These are phyloP conservation scores for Orgyia antiqua DNA, from an alignment of 2,888 invertebrate genomes.

Conservation along the genomic window DNA sequence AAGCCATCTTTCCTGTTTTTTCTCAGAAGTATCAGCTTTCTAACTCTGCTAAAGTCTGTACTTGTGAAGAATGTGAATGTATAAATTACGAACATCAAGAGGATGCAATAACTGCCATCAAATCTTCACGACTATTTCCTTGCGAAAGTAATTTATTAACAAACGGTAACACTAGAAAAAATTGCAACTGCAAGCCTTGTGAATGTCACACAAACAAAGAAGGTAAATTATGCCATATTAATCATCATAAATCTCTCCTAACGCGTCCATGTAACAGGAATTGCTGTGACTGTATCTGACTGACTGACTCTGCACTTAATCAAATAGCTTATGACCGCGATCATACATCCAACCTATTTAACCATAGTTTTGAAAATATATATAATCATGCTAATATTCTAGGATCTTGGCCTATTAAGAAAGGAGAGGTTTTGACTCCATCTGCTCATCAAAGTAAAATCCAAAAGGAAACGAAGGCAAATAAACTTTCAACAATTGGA, in stretches of 20 bases:
- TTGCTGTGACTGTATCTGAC: neutral
- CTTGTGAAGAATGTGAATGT: conserved; percentile 39
- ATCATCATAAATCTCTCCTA: neutral
- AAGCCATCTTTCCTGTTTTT: conserved; percentile 36
- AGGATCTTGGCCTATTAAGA: conserved; percentile 2
- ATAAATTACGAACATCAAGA: conserved; percentile 29
- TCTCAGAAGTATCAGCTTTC: conserved; percentile 19
- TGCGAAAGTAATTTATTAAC: neutral
- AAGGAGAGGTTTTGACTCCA: conserved; percentile 10
- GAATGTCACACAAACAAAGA: conserved; percentile 23
- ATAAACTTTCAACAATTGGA: neutral
- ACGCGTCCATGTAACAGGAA: neutral
- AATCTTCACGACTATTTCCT: conserved; percentile 14
- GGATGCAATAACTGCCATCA: conserved; percentile 10
- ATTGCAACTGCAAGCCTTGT: conserved; percentile 28
- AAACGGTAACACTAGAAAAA: neutral
- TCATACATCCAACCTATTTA: neutral
- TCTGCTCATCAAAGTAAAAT: conserved; percentile 7
- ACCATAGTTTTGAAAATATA: neutral
- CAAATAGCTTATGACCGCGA: too few relatives aligned
- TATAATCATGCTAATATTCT: neutral
- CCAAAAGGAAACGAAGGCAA: conserved; percentile 1
- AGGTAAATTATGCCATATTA: neutral
- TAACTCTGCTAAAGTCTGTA: conserved; percentile 1
- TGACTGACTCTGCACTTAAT: neutral